Conservation (phyloP, 2,113 vertebrate genomes). For the Bos javanicus region DNA sequence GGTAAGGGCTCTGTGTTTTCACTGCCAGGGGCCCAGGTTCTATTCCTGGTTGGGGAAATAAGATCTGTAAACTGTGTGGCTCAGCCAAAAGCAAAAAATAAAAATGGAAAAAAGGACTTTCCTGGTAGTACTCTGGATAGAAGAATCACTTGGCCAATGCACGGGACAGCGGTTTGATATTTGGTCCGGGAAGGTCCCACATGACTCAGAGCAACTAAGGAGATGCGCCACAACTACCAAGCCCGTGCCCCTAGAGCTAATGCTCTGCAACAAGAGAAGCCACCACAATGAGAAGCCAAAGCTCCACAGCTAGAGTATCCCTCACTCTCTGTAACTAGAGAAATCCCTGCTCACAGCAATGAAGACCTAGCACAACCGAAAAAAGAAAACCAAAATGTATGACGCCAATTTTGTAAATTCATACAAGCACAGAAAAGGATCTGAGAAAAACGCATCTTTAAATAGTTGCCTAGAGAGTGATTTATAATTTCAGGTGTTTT, state of each 20-base stretch:
- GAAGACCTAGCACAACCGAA: neutral
- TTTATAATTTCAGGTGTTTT: neutral
- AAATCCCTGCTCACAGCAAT: neutral
- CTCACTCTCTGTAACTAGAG: neutral
- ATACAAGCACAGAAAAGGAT: neutral
- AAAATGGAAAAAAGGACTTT: neutral
- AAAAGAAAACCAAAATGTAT: neutral
- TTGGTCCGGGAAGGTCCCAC: neutral
- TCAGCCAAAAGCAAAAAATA: neutral
- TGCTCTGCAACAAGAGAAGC: neutral
- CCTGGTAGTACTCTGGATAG: neutral
- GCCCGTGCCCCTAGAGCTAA: neutral
- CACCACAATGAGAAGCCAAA: neutral
- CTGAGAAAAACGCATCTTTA: neutral
- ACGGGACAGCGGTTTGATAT: neutral
- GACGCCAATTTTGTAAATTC: neutral
- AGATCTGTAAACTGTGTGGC: neutral
- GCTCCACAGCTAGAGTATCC: neutral
- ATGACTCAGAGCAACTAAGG: neutral
- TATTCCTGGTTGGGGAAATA: neutral
- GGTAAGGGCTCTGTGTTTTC: neutral
- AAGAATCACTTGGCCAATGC: neutral
- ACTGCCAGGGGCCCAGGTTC: neutral
- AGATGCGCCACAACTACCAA: neutral
- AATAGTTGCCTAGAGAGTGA: neutral